Evolutionary conservation across 2,797 vertebrate genomes (phyloP).

Genomic region (Argentina silus): DNA sequence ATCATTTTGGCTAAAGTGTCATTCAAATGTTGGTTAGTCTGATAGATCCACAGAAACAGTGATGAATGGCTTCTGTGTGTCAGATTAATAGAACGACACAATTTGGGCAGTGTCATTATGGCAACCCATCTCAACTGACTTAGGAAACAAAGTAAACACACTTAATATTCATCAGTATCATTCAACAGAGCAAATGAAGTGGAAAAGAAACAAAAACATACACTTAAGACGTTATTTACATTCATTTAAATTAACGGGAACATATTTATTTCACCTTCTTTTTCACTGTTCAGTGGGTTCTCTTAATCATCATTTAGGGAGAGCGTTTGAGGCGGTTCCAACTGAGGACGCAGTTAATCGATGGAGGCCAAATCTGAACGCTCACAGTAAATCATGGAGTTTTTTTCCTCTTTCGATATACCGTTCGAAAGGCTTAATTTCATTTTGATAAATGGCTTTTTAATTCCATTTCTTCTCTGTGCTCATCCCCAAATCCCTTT

Average conservation of each 20-base stretch:
- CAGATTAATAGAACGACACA: slow-evolving; percentile 73
- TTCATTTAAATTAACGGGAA: slow-evolving; percentile 68
- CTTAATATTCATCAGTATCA: slow-evolving; percentile 77
- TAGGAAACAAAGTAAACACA: slow-evolving; percentile 70
- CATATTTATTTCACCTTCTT: slow-evolving; percentile 74
- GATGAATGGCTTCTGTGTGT: slow-evolving; percentile 76
- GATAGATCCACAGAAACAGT: slow-evolving; percentile 49
- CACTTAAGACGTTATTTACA: slow-evolving; percentile 69
- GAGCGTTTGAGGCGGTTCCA: slow-evolving; percentile 55
- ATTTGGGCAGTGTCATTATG: slow-evolving; percentile 67
- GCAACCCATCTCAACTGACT: slow-evolving; percentile 62
- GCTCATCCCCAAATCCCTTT: slow-evolving; percentile 38
- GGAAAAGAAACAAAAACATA: slow-evolving; percentile 61
- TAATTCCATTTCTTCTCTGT: slow-evolving; percentile 54
- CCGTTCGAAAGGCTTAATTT: slow-evolving; percentile 37
- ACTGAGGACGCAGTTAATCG: slow-evolving; percentile 66
- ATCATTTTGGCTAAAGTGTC: no score
- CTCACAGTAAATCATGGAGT: slow-evolving; percentile 61
- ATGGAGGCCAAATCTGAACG: slow-evolving; percentile 49
- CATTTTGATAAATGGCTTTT: slow-evolving; percentile 56
- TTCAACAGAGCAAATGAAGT: slow-evolving; percentile 66
- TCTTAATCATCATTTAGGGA: slow-evolving; percentile 67
- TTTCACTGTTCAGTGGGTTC: slow-evolving; percentile 49
- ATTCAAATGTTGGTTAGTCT: slow-evolving; percentile 51
- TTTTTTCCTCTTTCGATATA: slow-evolving; percentile 18